Percentiles rank a stretch among this genome's conserved stretches.
Conservation (phyloP, 1,140 invertebrate species). For the Halyomorpha halys region DNA sequence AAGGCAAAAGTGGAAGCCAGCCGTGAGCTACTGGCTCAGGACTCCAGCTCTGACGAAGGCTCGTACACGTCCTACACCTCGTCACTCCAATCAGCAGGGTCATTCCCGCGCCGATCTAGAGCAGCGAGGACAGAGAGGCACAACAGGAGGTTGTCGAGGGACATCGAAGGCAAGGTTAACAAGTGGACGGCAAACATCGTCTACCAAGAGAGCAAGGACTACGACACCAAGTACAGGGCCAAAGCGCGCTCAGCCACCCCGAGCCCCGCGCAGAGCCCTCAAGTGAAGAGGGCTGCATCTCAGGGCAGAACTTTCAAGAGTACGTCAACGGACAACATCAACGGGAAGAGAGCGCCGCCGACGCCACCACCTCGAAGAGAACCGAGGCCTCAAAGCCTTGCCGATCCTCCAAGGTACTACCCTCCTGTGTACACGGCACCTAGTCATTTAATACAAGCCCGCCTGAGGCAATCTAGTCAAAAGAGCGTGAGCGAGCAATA, state of each 20-base stretch:
- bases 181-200: constrained; percentile 13
- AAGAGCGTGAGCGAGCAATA: constrained; percentile 19
- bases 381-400: constrained; percentile 13
- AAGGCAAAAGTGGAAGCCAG: constrained; percentile 54
- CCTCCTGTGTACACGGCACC: neutral
- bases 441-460: constrained; percentile 16
- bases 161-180: constrained; percentile 40
- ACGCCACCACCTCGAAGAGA: constrained; percentile 4
- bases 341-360: constrained; percentile 12
- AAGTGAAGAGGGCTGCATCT: constrained; percentile 26
- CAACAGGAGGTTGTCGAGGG: constrained; percentile 57
- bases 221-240: constrained; percentile 30
- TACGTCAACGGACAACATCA: constrained; percentile 20
- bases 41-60: constrained; percentile 61
- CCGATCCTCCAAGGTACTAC: constrained; percentile 3
- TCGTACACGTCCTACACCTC: constrained; percentile 26
- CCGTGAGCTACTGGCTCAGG: constrained; percentile 46
- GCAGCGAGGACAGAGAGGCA: constrained; percentile 67
- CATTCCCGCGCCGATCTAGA: constrained; percentile 44
- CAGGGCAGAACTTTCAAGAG: constrained; percentile 9
- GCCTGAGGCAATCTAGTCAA: constrained; percentile 18
- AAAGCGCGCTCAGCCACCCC: constrained; percentile 31
- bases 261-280: constrained; percentile 31
- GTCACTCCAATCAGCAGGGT: constrained; percentile 37
- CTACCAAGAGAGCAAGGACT: constrained; percentile 33